phyloP scores from a whole-genome alignment of 2,797 vertebrate species.

The Strix occidentalis region DNA sequence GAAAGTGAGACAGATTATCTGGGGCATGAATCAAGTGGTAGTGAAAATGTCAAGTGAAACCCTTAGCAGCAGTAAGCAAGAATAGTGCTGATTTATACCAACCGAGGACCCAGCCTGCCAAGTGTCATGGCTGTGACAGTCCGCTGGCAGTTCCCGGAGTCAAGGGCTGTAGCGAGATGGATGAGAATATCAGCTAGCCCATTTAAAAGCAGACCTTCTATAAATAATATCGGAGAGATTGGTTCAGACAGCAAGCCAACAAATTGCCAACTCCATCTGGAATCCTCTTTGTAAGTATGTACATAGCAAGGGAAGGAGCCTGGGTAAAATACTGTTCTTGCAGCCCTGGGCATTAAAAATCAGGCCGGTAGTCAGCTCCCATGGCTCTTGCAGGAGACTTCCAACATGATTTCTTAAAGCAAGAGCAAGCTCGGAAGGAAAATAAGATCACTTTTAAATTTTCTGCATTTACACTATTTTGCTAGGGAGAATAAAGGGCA shows the following conservation, averaged over 20 bases:
- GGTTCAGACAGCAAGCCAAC: slow-evolving; percentile 31
- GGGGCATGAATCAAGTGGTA: neutral
- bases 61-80: neutral
- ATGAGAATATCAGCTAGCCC: slow-evolving; percentile 1
- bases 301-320: neutral
- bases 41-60: slow-evolving; percentile 46
- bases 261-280: slow-evolving; percentile 8
- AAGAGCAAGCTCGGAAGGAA: neutral
- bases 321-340: neutral
- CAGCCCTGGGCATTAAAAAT: neutral
- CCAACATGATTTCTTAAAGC: neutral
- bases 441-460: neutral
- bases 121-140: slow-evolving; percentile 6
- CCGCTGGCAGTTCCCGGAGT: neutral
- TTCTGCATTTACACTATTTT: neutral
- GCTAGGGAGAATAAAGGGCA: neutral
- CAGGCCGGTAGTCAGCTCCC: neutral
- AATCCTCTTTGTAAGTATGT: neutral
- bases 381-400: neutral
- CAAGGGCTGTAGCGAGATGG: neutral
- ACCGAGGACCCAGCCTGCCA: neutral
- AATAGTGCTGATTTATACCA: slow-evolving; percentile 23
- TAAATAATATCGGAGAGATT: slow-evolving; percentile 40
- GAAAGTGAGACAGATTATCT: slow-evolving; percentile 1
- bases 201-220: slow-evolving; percentile 37